phyloP scores from a whole-genome alignment of 2,797 vertebrate genomes.

The Uromys caudimaculatus region DNA sequence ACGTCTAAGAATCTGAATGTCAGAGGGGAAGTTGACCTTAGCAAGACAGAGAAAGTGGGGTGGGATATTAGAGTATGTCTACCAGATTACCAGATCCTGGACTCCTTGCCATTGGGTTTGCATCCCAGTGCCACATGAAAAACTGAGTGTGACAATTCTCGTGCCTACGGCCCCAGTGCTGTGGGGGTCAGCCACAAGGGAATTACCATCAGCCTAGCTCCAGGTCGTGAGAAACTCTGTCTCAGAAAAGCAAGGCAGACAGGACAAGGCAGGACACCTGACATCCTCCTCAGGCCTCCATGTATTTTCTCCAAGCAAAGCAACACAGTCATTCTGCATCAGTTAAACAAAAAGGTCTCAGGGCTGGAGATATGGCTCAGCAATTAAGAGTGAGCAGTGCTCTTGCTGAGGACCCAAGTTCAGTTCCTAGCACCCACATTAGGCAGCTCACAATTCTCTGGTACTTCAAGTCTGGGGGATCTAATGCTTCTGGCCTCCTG shows the following conservation, averaged over 20 bases:
- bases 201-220: background rate
- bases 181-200: background rate
- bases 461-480: background rate
- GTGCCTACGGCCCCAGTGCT: background rate
- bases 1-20: background rate
- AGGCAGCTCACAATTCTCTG: background rate
- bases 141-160: background rate
- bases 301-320: conserved; percentile 1
- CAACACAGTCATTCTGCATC: background rate
- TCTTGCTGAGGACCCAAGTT: background rate
- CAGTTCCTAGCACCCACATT: background rate
- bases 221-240: background rate
- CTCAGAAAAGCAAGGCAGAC: background rate
- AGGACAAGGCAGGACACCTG: background rate
- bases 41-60: background rate
- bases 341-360: background rate
- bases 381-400: too few relatives aligned
- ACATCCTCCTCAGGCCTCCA: background rate
- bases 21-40: background rate
- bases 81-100: background rate
- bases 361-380: background rate
- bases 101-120: background rate
- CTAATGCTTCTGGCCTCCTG: background rate
- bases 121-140: background rate
- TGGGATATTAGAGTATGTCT: background rate